Conservation (phyloP, 2,113 vertebrate genomes). For the Galeopterus variegatus region DNA sequence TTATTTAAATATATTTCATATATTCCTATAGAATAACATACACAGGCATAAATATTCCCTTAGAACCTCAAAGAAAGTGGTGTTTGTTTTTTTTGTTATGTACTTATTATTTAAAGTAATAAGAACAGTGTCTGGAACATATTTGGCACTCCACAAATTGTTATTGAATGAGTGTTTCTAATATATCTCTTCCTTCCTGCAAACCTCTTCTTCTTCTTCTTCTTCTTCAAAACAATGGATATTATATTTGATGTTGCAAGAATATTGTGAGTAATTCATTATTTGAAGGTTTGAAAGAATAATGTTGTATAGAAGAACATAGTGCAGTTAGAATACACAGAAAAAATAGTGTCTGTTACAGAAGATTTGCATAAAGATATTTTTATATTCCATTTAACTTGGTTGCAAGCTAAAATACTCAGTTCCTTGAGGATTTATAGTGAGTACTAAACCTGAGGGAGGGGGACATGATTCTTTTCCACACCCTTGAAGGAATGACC, state of each 20-base stretch:
- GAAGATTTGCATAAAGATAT: background rate
- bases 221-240: background rate
- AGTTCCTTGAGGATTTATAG: background rate
- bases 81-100: background rate
- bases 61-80: background rate
- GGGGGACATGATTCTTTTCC: background rate
- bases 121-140: background rate
- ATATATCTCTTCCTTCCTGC: background rate
- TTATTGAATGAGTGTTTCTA: background rate
- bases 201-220: too few relatives aligned
- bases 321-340: background rate
- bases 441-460: background rate
- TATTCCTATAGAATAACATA: background rate
- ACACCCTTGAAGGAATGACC: background rate
- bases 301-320: background rate
- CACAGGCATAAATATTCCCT: background rate
- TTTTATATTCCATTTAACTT: background rate
- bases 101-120: background rate
- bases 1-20: background rate
- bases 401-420: background rate
- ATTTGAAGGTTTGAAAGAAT: background rate
- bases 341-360: background rate
- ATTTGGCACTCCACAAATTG: background rate
- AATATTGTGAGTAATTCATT: background rate
- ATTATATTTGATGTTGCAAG: background rate